Base-by-base conservation (phyloP, 2,797 vertebrate species). In the Hippoglossus hippoglossus region DNA sequence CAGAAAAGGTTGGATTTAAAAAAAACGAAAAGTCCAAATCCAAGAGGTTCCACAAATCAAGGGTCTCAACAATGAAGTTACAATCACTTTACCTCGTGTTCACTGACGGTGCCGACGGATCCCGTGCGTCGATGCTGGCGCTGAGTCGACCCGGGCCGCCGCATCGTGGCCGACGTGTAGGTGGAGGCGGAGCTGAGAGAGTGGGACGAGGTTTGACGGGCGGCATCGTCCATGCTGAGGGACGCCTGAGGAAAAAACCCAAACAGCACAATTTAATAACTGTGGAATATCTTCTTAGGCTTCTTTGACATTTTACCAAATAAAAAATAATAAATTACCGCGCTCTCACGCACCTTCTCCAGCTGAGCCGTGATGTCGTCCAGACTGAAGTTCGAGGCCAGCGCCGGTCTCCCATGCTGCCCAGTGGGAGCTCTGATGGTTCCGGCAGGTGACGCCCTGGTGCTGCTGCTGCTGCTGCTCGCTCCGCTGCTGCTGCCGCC, bases 291-390 rank as follows among this genome's bases (percentile, higher is more conserved):
- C 36, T 13, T 39, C 36, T 39, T 3, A 47, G 44, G 5, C 18
- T 16, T 5, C 44, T 46, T 16, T 46, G 44, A 46, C 0, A 3
- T 19, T 6, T 46, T 6, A 16, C 44, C 1, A 19, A 6, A 44
- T 44, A 16, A 44, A 44, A 5, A 16, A 15, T 16, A 5, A 41
- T 41, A 41, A 46, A 7, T 46, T 46, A 18, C 44, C 15, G 5
- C 44, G 1, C 28, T 19, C 3, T 1, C 6, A 21, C 63, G 8
- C 60, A 96, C 97, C 90, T 97, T 97, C 88, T 99, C 98, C 75
- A 99, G 90, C 83, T 99, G 98, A 4, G 98, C 96, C 0, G 98
- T 98, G 94, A 99, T 98, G 85, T 99, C 98, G 49, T 99, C 98
- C 83, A 99, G 90, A 44, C 97, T 99, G 81, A 97, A 96, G 67